These are phyloP conservation scores for Eubasilissa splendida DNA, from an alignment of 2,888 invertebrate species.

Conservation along the genomic window DNA sequence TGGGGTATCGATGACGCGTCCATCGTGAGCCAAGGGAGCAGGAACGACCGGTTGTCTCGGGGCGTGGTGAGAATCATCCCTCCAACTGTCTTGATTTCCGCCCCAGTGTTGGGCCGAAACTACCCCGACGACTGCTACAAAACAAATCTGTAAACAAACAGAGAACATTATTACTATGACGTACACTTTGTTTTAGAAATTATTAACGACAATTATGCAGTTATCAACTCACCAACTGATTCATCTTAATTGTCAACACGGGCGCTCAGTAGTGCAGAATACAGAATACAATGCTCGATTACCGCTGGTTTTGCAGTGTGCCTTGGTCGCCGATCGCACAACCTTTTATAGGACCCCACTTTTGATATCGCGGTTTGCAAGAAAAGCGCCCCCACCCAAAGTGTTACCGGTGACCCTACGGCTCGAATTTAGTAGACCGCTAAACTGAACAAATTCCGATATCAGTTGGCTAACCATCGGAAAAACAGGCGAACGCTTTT, in stretches of 20 bases:
- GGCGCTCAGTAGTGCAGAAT: too few relatives aligned
- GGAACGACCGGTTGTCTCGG: constrained; percentile 48
- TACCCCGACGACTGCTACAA: constrained; percentile 49
- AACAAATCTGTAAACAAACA: constrained; percentile 49
- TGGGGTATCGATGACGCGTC: constrained; percentile 61
- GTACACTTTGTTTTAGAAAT: too few relatives aligned
- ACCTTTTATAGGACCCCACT: constrained; percentile 55
- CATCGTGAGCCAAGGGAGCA: constrained; percentile 55
- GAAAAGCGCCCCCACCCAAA: constrained; percentile 17
- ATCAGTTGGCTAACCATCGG: constrained; percentile 26
- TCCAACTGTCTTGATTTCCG: constrained; percentile 7
- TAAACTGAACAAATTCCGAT: constrained; percentile 51
- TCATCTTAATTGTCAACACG: constrained; percentile 24
- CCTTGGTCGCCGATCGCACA: background rate
- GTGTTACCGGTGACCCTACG: constrained; percentile 45
- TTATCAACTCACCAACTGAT: constrained; percentile 49
- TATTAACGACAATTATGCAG: background rate
- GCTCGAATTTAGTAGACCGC: constrained; percentile 53
- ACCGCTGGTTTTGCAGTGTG: constrained; percentile 11
- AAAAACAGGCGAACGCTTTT: constrained; percentile 21
- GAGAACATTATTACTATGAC: background rate
- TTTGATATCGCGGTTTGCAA: background rate
- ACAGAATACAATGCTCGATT: constrained; percentile 14
- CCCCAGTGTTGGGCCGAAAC: constrained; percentile 55
- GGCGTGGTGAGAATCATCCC: constrained; percentile 29